Evolutionary conservation across 2,797 vertebrate genomes (phyloP), one percentile per base, ranked within the genome.

Genomic region (Sebastolobus alascanus): DNA sequence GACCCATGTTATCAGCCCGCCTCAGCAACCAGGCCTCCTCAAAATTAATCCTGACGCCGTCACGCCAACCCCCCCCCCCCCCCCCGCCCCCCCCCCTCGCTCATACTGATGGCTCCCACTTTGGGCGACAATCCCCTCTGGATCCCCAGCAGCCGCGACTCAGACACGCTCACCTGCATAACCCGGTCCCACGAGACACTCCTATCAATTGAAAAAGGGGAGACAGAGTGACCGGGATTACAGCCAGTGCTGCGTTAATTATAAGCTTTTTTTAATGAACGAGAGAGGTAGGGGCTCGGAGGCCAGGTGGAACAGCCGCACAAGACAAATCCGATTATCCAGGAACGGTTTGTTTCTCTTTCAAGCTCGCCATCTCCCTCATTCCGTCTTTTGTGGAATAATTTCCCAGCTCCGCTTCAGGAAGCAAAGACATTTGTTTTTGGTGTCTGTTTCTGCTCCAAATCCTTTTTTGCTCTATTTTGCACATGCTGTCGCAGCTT

Each of bases 1-100:
- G 90, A 93, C 86, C 92, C 79, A 64, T 91, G 86, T 94, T 95
- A 95, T 95, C 94, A 93, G 90, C 37, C 77, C 35, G 84, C 90
- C 84, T 87, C 92, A 91, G 90, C 81, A 75, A 82, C 58, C 88
- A 82, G 90, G 66, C 83, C 84, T 22, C 84, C 84, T 87, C 77
- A 82, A 86, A 92, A 93, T 92, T 90, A 93, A 93, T 93, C 93
- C 92, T 68, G 82, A 83, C 65, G 66, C 68, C 11, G 85, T 90
- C 91, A 86, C 56, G 52, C 82, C 58, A 25, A 71, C 83, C 73
- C 67, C 75, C 71, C 70, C 73, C 80, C 70, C 67, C 56, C 69
- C 71, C 68, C n/a, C n/a, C n/a, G n/a, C 83, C 73, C 67, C 75
- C 71, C 3, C 37, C 40, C 78, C 73, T 61, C 11, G 9, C 82